Evolutionary conservation across 2,888 invertebrate species (phyloP), one percentile per base, ranked within the genome.

Genomic region (Dioctria rufipes): DNA sequence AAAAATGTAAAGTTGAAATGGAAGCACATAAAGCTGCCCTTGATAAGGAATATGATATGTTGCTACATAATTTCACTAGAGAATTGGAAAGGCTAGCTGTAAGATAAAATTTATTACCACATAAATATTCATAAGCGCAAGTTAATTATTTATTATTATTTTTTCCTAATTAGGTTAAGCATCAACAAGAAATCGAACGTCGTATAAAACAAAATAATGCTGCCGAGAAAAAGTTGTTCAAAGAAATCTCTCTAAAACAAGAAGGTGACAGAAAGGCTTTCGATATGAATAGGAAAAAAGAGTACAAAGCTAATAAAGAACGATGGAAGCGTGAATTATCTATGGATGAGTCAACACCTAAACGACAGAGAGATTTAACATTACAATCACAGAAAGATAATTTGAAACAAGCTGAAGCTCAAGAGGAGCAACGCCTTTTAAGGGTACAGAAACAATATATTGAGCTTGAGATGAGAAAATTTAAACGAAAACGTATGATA

Each of bases 271-370:
- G 96, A 83, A 98, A 98, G 88, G 94, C 94, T 83, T 96, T 97
- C 88, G 95, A 96, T 88, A 91, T 95, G 85, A 96, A 96, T 88
- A 96, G 98, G 90, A 97, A 98, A 91, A 95, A 96, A 89, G 98
- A 99, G 90, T 99, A 99, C 91, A 96, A 96, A 91, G 95, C 95
- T 75, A 98, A 95, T 89, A 99, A 98, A 90, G 99, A 99, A 88
- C 91, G 97, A 85, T 97, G 98, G 95, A 99, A 98, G 93, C 93
- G 95, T 85, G 97, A 97, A 87, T 91, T 97, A 83, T 96, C 95
- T 67, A 94, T 95, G 91, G 96, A 97, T 88, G 97, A 97, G 89
- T 94, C 95, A 80, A 96, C 96, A 86, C 96, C 97, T 79, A 97
- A 96, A 90, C 91, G 96, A 86, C 96, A 96, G 90, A 92, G 96